These are phyloP conservation scores for Lipophrys pholis DNA, from an alignment of 2,113 vertebrate genomes.

Conservation along the genomic window DNA sequence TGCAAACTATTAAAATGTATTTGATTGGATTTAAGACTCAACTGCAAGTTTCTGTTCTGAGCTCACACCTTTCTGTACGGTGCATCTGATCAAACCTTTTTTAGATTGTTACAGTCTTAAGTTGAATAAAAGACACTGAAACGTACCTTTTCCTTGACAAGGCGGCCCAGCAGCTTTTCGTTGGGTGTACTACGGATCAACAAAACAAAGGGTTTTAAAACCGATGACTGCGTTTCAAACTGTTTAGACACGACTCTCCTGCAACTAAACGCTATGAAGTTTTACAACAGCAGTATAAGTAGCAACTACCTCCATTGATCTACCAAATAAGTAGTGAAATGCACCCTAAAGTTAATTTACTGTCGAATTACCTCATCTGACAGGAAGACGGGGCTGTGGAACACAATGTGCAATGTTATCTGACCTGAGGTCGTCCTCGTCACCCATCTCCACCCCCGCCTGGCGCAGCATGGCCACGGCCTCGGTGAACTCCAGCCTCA, in stretches of 20 bases:
- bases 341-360: too few species aligned
- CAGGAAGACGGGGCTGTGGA: background rate
- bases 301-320: too few species aligned
- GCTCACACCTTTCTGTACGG: too few species aligned
- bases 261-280: background rate
- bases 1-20: too few species aligned
- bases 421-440: constrained; percentile 98
- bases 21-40: too few species aligned
- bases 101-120: too few species aligned
- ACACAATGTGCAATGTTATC: background rate
- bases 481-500: constrained; percentile 93
- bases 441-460: constrained; percentile 97
- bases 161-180: constrained; percentile 95
- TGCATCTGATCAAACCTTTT: too few species aligned
- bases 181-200: constrained; percentile 91
- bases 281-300: too few species aligned
- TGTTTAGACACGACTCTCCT: background rate
- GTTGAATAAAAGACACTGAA: too few species aligned
- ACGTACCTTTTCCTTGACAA: constrained; percentile 97
- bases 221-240: background rate
- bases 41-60: too few species aligned
- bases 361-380: constrained; percentile 11
- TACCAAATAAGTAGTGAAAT: too few species aligned
- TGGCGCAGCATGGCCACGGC: constrained; percentile 92
- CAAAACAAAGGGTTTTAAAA: constrained; percentile 15